A percentile compares a stretch with the other conserved stretches of the same genome.
Conservation (phyloP, 1,140 invertebrate species). For the Achroia grisella region DNA sequence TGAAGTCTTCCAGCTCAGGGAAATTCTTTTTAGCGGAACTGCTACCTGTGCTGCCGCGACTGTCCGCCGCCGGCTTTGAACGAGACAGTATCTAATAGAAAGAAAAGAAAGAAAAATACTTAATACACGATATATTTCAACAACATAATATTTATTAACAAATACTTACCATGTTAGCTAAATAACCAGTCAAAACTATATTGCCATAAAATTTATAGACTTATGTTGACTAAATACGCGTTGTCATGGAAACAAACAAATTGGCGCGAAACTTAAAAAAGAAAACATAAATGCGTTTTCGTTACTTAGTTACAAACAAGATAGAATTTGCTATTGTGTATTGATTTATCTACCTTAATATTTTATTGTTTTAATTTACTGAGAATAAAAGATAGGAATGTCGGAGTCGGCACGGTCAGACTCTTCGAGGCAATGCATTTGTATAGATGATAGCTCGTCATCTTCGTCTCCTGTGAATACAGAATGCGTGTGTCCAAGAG, state of each 20-base stretch:
- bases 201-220: no score
- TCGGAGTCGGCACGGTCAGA: background rate
- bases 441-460: conserved; percentile 15
- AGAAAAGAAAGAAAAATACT: no score
- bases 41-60: conserved; percentile 51
- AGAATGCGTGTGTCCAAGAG: conserved; percentile 28
- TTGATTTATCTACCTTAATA: background rate
- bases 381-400: background rate
- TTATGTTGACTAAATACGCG: background rate
- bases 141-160: no score
- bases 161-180: no score
- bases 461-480: conserved; percentile 6
- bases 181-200: no score
- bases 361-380: background rate
- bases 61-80: conserved; percentile 78
- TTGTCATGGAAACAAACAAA: background rate
- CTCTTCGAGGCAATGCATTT: conserved; percentile 13
- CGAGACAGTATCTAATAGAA: conserved; percentile 79
- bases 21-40: conserved; percentile 72
- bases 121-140: no score
- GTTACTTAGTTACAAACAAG: conserved; percentile 31
- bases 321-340: background rate
- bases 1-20: conserved; percentile 92
- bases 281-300: background rate
- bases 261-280: background rate